These are phyloP conservation scores for Macropodus opercularis DNA, from an alignment of 2,797 vertebrate genomes.

Conservation along the genomic window DNA sequence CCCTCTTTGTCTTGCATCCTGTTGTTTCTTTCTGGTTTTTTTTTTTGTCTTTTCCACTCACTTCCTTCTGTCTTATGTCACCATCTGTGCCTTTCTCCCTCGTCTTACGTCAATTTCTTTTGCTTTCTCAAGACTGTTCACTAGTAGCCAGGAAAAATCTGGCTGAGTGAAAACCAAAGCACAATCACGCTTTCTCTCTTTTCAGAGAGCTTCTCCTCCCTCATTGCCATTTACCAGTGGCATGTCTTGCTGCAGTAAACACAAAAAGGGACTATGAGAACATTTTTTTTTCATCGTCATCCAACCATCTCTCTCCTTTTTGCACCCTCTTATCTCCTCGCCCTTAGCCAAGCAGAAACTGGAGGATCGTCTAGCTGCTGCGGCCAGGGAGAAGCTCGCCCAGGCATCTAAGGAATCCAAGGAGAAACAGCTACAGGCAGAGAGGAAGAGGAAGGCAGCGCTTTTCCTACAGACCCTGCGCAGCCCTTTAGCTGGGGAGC, in stretches of 20 bases:
- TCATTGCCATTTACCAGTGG: not conserved
- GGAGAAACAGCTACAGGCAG: constrained; percentile 97
- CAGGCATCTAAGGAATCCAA: constrained; percentile 98
- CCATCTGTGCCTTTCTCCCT: not conserved
- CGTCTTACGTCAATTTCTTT: not conserved
- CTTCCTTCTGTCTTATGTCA: not conserved
- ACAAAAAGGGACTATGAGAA: not conserved
- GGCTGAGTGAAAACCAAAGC: not conserved
- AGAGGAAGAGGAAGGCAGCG: constrained; percentile 95
- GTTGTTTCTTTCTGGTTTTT: not conserved
- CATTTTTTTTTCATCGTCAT: constrained; percentile 9
- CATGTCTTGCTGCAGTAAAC: constrained; percentile 1
- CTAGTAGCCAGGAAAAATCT: not conserved
- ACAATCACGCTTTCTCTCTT: not conserved
- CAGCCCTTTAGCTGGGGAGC: constrained; percentile 82
- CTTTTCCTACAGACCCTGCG: constrained; percentile 94
- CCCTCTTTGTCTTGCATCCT: not conserved
- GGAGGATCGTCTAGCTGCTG: constrained; percentile 94
- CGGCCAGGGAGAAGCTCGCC: constrained; percentile 95
- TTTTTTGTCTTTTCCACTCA: not conserved
- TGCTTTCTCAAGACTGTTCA: constrained; percentile 1
- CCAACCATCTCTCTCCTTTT: constrained; percentile 23
- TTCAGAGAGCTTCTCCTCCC: not conserved
- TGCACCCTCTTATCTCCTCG: constrained; percentile 28
- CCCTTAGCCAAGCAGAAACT: constrained; percentile 94